A percentile compares a stretch with the other conserved stretches of the same genome.
Conservation (phyloP, 1,140 invertebrate species). For the Drosophila oshimai region DNA sequence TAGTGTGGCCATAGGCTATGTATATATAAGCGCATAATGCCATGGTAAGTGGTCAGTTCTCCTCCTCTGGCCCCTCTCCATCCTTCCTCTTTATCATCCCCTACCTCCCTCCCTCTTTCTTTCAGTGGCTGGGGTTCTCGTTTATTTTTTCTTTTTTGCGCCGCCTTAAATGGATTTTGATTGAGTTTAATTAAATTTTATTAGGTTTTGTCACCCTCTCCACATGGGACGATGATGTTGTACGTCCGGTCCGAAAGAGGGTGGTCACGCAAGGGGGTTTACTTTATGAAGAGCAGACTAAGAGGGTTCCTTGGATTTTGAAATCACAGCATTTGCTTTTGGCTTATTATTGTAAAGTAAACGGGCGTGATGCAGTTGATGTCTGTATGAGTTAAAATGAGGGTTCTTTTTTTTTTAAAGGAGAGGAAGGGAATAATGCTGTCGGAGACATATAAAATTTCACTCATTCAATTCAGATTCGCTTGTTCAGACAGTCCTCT, state of each 20-base stretch:
- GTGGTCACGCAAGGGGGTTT: background rate
- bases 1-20: slow-evolving; percentile 23
- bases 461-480: slow-evolving; percentile 69
- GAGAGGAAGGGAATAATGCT: background rate
- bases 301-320: slow-evolving; percentile 5
- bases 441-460: slow-evolving; percentile 48
- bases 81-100: background rate
- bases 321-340: slow-evolving; percentile 73
- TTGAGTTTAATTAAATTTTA: slow-evolving; percentile 81
- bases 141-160: slow-evolving; percentile 36
- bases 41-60: slow-evolving; percentile 10
- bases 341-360: slow-evolving; percentile 56
- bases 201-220: slow-evolving; percentile 79
- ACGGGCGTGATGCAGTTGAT: slow-evolving; percentile 43
- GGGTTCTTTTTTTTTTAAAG: background rate
- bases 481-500: slow-evolving; percentile 22
- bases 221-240: slow-evolving; percentile 31
- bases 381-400: background rate
- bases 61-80: background rate
- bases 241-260: slow-evolving; percentile 48
- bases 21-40: slow-evolving; percentile 22
- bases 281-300: background rate
- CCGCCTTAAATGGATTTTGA: slow-evolving; percentile 78
- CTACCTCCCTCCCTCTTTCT: background rate
- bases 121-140: slow-evolving; percentile 19